Percentiles rank a stretch among this genome's conserved stretches.
Evolutionary conservation across 2,797 vertebrate genomes (phyloP).

Genomic region (Clarias laeviceps): DNA sequence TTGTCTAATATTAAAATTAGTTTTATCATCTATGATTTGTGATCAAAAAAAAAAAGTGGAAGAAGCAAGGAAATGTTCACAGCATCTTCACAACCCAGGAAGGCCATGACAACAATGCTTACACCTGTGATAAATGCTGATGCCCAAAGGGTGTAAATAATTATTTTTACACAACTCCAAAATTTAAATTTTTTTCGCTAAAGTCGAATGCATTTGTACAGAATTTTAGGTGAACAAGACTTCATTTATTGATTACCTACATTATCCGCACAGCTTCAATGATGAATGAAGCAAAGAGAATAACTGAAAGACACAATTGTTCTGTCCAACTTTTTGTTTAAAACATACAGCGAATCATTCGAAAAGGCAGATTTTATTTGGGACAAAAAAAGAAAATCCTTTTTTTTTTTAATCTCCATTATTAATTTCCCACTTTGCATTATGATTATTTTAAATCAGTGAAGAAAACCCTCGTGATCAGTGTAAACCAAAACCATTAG

Average conservation of each 20-base stretch:
- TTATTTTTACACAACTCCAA: neutral
- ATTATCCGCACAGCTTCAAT: neutral
- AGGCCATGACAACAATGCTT: neutral
- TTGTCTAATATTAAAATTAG: too few species aligned
- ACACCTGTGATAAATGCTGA: neutral
- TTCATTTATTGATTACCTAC: neutral
- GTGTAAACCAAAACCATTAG: conserved; percentile 39
- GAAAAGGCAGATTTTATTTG: conserved; percentile 28
- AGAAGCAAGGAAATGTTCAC: too few species aligned
- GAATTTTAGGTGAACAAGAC: neutral
- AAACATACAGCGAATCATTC: neutral
- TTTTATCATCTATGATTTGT: too few species aligned
- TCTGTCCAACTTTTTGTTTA: neutral
- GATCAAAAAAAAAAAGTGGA: too few species aligned
- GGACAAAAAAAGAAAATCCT: conserved; percentile 24
- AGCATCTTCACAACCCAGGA: too few species aligned
- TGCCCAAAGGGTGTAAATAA: neutral
- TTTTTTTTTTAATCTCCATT: conserved; percentile 41
- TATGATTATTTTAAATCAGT: conserved; percentile 35
- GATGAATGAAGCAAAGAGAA: neutral
- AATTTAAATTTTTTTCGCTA: neutral
- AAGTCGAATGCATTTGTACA: neutral
- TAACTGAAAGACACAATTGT: neutral
- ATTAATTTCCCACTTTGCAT: conserved; percentile 8
- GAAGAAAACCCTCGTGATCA: conserved; percentile 30